Evolutionary conservation across 1,140 invertebrate genomes (phyloP), one percentile per base, ranked within the genome.

Genomic region (Sycophaga agraensis): DNA sequence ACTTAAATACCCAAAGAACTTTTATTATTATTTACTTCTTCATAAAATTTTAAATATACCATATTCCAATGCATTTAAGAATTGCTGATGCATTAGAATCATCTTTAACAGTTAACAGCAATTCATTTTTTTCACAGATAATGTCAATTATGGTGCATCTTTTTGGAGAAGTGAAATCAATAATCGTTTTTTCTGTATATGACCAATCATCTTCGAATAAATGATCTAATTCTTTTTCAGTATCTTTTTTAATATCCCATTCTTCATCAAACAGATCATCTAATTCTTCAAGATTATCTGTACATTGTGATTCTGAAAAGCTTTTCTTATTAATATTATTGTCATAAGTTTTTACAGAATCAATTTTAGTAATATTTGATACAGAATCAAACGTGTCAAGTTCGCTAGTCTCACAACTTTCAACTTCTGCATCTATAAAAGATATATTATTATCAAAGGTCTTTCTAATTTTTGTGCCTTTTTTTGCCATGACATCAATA

Each of bases 91-190:
- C 57, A 45, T 58, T 65, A 12, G 67, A 56, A 1, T 66, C 62
- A 37, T 80, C 78, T 70, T 78, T 69, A 16, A 84, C 70, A 40
- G 67, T 75, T 34, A 85, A 26, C 17, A 68, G 69, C 19, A 70
- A 61, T 31, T 64, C 64, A 19, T 21, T 67, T 14, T 58, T 22
- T 28, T 70, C 66, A 19, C 50, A 66, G 12, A 67, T 60, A 5
- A 82, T 55, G 34, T 73, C 65, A 14, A 76, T 55, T 57, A 85
- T 66, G 70, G 75, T 75, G 63, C 83, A 84, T 35, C 82, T 76
- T 58, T 80, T 79, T 19, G 82, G 78, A 12, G 64, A 58, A 54
- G 51, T 71, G 39, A 85, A 70, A 72, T 84, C 77, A 35, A 83
- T 68, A 51, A 65, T 66, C 35, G 65, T 64, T 31, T 31, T 31